Evolutionary conservation across 2,888 invertebrate species (phyloP).

Genomic region (Toxonevra muliebris): DNA sequence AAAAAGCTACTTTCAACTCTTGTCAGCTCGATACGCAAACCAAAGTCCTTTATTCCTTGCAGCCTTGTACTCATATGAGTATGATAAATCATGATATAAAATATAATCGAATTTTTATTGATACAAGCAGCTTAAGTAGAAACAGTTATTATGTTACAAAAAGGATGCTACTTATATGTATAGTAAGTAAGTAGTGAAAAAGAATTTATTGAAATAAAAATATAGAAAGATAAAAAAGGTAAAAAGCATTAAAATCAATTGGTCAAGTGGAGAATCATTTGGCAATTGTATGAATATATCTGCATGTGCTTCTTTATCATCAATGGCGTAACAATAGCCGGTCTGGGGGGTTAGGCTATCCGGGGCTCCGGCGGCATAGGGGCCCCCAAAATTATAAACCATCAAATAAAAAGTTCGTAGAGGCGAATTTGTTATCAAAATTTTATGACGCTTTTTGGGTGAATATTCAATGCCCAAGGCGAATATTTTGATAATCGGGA

Average conservation of each 20-base stretch:
- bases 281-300: neutral
- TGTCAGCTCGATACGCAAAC: neutral
- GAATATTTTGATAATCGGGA: too few species aligned
- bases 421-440: too few species aligned
- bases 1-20: neutral
- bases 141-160: too few species aligned
- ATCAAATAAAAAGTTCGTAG: too few species aligned
- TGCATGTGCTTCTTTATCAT: neutral
- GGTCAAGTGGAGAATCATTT: constrained; percentile 29
- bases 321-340: too few species aligned
- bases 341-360: too few species aligned
- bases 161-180: constrained; percentile 11
- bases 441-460: too few species aligned
- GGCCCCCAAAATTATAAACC: too few species aligned
- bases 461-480: too few species aligned
- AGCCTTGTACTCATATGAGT: constrained; percentile 21
- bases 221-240: constrained; percentile 41
- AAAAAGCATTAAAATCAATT: constrained; percentile 52
- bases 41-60: constrained; percentile 19
- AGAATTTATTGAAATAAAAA: constrained; percentile 27
- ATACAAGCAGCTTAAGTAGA: constrained; percentile 63
- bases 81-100: constrained; percentile 56
- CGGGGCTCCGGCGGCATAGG: neutral
- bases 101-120: constrained; percentile 66
- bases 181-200: constrained; percentile 19